Percentiles rank a stretch among this genome's conserved stretches.
Conservation (phyloP, 2,113 vertebrate species). For the Amia ocellicauda region DNA sequence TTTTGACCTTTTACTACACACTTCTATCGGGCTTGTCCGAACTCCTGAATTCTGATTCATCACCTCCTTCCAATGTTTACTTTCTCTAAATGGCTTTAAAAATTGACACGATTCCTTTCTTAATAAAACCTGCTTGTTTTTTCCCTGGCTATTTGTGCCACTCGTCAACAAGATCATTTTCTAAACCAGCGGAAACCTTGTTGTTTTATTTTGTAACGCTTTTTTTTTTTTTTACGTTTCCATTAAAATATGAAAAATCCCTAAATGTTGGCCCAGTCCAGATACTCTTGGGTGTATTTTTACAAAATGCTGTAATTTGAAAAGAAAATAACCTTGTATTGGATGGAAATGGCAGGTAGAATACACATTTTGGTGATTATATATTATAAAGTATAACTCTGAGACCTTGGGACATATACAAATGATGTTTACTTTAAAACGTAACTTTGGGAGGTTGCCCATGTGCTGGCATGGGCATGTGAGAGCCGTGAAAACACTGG, state of each 20-base stretch:
- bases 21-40: no score
- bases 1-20: no score
- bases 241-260: neutral
- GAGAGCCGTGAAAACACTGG: slow-evolving; percentile 43
- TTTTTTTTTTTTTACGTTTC: neutral
- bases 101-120: no score
- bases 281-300: slow-evolving; percentile 9
- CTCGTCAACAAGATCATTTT: no score
- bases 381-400: slow-evolving; percentile 47
- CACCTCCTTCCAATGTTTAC: no score
- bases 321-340: slow-evolving; percentile 25
- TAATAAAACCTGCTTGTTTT: no score
- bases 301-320: slow-evolving; percentile 9
- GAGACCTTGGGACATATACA: slow-evolving; percentile 39
- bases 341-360: slow-evolving; percentile 31
- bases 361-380: slow-evolving; percentile 37
- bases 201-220: neutral
- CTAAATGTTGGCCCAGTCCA: neutral
- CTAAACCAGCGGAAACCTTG: no score
- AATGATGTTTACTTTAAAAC: slow-evolving; percentile 54
- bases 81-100: no score
- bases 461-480: slow-evolving; percentile 36
- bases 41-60: no score
- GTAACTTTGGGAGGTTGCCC: slow-evolving; percentile 39
- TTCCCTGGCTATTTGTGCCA: no score